These are phyloP conservation scores for Apus apus DNA, from an alignment of 2,113 vertebrate genomes.

Conservation along the genomic window DNA sequence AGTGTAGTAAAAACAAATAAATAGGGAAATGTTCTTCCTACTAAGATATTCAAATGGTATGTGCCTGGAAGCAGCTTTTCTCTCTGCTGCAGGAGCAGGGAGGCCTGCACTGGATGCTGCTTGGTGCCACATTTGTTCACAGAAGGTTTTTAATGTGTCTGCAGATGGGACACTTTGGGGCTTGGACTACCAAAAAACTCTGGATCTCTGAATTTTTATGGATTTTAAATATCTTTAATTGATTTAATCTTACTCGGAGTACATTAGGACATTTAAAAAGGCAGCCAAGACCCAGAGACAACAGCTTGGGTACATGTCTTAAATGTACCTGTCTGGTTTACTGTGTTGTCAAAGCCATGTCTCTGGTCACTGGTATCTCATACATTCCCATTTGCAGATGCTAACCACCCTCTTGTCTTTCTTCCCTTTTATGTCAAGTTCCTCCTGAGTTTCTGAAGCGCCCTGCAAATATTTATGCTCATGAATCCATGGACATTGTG, in stretches of 20 bases:
- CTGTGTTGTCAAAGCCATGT: fast-evolving
- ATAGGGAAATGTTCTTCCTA: not conserved
- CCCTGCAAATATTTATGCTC: conserved; percentile 89
- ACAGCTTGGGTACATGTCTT: not conserved
- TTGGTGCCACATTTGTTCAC: not conserved
- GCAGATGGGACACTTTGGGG: fast-evolving
- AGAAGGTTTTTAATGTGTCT: fast-evolving
- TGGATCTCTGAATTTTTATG: not conserved
- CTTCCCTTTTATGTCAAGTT: conserved; percentile 71
- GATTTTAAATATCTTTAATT: not conserved
- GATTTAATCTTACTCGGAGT: not conserved
- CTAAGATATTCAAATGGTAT: not conserved
- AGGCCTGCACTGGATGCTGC: not conserved
- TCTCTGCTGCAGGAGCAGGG: not conserved
- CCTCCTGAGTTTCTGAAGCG: conserved; percentile 87
- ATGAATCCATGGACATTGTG: conserved; percentile 94
- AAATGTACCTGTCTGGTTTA: not conserved
- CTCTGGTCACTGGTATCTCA: not conserved
- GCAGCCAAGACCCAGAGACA: not conserved
- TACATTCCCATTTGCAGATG: not conserved
- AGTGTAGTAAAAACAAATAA: not conserved
- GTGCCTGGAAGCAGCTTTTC: not conserved
- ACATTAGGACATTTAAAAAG: not conserved
- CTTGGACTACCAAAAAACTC: not conserved
- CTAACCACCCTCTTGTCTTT: not conserved